A percentile compares a stretch with the other conserved stretches of the same genome.
phyloP scores from a whole-genome alignment of 2,797 vertebrate species.

The Mormyrops attenuatus region DNA sequence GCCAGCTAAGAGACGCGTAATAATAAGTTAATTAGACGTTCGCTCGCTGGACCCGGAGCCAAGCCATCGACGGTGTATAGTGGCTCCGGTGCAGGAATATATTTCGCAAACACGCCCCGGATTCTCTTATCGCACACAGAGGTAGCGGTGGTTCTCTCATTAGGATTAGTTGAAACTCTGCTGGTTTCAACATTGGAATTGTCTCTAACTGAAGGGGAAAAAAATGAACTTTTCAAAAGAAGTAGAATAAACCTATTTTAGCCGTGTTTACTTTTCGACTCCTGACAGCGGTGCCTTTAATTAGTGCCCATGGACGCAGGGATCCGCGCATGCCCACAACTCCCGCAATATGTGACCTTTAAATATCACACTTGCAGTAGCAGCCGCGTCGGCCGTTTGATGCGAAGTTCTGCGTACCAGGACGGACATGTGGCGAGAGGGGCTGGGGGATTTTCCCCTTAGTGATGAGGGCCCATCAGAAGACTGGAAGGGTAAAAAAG shows the following conservation, averaged over 20 bases:
- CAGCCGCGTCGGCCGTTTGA: constrained; percentile 26
- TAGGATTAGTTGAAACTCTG: constrained; percentile 45
- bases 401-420: constrained; percentile 26
- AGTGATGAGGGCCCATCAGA: constrained; percentile 27
- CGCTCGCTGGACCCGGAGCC: constrained; percentile 54
- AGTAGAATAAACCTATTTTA: constrained; percentile 40
- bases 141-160: constrained; percentile 47
- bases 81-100: constrained; percentile 36
- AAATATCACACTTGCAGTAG: constrained; percentile 35
- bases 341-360: constrained; percentile 42
- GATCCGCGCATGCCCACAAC: constrained; percentile 23
- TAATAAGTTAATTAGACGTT: constrained; percentile 66
- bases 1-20: constrained; percentile 57
- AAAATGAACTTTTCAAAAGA: constrained; percentile 22
- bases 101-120: constrained; percentile 46
- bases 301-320: constrained; percentile 26
- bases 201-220: not conserved
- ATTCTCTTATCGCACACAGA: constrained; percentile 44
- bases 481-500: constrained; percentile 23
- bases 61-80: constrained; percentile 48
- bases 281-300: constrained; percentile 38
- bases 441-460: constrained; percentile 30
- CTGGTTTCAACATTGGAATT: constrained; percentile 26
- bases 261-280: constrained; percentile 23
- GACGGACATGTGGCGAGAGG: constrained; percentile 35